phyloP scores from a whole-genome alignment of 2,888 invertebrate species.

The Tetranychus truncatus region DNA sequence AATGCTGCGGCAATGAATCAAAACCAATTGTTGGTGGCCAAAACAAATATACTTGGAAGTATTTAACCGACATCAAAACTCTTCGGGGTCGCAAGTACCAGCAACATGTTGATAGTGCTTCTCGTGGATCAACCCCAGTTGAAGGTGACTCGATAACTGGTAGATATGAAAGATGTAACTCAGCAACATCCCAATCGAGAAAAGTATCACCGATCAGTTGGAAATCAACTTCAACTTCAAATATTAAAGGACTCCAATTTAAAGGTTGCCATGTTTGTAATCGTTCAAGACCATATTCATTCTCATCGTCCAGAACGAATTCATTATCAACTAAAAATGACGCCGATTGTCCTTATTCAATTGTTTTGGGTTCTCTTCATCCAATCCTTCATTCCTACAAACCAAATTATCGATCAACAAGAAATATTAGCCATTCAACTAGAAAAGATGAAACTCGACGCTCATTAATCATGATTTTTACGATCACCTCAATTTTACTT shows the following conservation, averaged over 20 bases:
- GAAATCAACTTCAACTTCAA: neutral
- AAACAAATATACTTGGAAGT: no score
- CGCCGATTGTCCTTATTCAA: neutral
- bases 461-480: neutral
- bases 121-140: neutral
- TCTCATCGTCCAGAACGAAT: neutral
- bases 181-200: neutral
- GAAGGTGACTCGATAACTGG: neutral
- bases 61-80: no score
- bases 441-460: neutral
- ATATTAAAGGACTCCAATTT: neutral
- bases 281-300: neutral
- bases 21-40: neutral
- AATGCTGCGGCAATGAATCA: neutral
- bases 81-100: neutral
- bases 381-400: neutral
- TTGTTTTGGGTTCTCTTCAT: neutral
- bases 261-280: neutral
- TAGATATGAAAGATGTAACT: no score
- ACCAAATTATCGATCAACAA: neutral
- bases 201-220: neutral
- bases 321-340: neutral
- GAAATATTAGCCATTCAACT: neutral
- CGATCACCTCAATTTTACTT: neutral
- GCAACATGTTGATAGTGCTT: neutral